Percentiles rank a stretch among this genome's conserved stretches.
phyloP scores from a whole-genome alignment of 2,797 vertebrate species.

The Trematomus bernacchii region DNA sequence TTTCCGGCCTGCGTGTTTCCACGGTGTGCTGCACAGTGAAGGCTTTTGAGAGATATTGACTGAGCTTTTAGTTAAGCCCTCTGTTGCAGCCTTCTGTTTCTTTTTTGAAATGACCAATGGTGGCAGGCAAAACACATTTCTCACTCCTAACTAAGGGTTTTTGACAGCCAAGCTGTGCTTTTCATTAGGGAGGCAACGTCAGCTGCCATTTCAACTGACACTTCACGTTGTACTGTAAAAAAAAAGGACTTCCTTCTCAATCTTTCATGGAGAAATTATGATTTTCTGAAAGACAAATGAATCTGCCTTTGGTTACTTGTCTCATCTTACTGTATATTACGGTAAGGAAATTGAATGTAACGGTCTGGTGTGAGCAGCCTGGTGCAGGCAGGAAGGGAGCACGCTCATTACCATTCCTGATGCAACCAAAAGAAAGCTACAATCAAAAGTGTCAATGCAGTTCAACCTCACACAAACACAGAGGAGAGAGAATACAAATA shows the following conservation, averaged over 20 bases:
- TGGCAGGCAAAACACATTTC: constrained; percentile 65
- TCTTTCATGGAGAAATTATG: constrained; percentile 44
- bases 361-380: constrained; percentile 57
- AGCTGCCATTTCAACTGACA: constrained; percentile 73
- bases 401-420: constrained; percentile 75
- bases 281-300: constrained; percentile 63
- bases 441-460: constrained; percentile 50
- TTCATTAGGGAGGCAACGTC: constrained; percentile 67
- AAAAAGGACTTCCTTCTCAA: constrained; percentile 59
- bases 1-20: constrained; percentile 26
- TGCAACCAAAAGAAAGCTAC: constrained; percentile 74
- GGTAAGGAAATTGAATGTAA: constrained; percentile 56
- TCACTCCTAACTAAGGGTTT: constrained; percentile 64
- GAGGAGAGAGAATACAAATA: constrained; percentile 9
- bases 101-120: constrained; percentile 69
- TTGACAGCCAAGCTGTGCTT: constrained; percentile 72
- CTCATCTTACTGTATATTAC: constrained; percentile 39
- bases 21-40: constrained; percentile 20
- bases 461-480: constrained; percentile 44
- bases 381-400: constrained; percentile 49
- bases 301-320: constrained; percentile 26
- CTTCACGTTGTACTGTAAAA: constrained; percentile 59
- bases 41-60: constrained; percentile 69
- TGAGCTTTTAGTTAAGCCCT: constrained; percentile 66
- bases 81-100: constrained; percentile 68